Evolutionary conservation across 2,113 vertebrate species (phyloP).

Genomic region (Takifugu flavidus): DNA sequence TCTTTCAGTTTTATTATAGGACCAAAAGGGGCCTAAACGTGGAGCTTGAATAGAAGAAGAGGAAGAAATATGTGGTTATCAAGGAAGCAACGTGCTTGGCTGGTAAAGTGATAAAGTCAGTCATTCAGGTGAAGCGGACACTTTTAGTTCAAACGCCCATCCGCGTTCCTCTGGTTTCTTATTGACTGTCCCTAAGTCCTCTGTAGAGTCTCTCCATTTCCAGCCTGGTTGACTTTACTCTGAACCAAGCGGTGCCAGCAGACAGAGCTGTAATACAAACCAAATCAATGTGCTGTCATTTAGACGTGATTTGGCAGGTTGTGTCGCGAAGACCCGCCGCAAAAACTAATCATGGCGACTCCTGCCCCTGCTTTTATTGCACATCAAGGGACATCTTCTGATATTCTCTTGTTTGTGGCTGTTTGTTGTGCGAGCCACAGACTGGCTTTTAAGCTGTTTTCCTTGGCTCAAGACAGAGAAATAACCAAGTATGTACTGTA

Average conservation of each 20-base stretch:
- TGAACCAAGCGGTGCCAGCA: conserved; percentile 34
- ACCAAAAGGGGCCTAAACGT: too few species aligned
- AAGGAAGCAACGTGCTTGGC: not conserved
- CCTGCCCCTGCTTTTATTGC: not conserved
- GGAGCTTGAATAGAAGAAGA: too few species aligned
- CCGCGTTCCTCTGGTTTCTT: conserved; percentile 14
- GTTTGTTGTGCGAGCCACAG: conserved; percentile 11
- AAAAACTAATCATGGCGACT: conserved; percentile 6
- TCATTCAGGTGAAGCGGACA: not conserved
- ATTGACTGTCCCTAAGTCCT: conserved; percentile 38
- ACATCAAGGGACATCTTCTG: not conserved
- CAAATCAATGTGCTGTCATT: conserved; percentile 59
- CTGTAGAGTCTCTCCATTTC: conserved; percentile 61
- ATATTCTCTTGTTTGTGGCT: conserved; percentile 5
- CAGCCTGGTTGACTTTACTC: conserved; percentile 39
- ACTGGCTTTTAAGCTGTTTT: conserved; percentile 55
- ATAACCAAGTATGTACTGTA: conserved; percentile 51
- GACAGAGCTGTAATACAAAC: conserved; percentile 62
- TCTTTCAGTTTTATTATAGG: too few species aligned
- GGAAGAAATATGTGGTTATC: too few species aligned
- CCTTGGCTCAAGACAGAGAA: conserved; percentile 47
- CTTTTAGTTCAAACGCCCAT: conserved; percentile 12
- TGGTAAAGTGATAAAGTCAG: conserved; percentile 24
- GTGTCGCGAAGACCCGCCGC: conserved; percentile 12
- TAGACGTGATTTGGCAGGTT: conserved; percentile 32